A percentile compares a stretch with the other conserved stretches of the same genome.
Evolutionary conservation across 2,888 invertebrate genomes (phyloP).

Genomic region (Apoda limacodes): DNA sequence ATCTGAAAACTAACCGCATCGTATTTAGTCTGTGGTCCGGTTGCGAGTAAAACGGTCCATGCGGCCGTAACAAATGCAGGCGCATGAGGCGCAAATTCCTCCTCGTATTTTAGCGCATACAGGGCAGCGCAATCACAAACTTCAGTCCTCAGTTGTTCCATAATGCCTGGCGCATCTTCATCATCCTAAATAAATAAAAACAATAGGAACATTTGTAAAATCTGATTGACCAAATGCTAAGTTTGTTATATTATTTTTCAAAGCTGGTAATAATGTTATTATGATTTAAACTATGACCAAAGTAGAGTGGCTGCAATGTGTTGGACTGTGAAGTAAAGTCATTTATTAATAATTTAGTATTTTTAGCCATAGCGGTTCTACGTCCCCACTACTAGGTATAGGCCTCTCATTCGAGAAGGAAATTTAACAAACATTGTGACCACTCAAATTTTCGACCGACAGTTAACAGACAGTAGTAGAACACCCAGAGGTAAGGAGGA

Average conservation of each 20-base stretch:
- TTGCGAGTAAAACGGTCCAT: slow-evolving; percentile 90
- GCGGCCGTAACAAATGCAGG: slow-evolving; percentile 94
- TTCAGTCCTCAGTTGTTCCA: slow-evolving; percentile 94
- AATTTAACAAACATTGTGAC: too few species aligned
- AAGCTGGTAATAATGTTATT: too few species aligned
- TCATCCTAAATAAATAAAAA: slow-evolving; percentile 67
- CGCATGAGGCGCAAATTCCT: slow-evolving; percentile 93
- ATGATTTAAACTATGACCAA: too few species aligned
- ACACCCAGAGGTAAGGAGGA: too few species aligned
- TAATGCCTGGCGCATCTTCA: slow-evolving; percentile 86
- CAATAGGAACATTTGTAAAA: background rate
- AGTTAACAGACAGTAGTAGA: too few species aligned
- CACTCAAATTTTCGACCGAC: too few species aligned
- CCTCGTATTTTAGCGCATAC: slow-evolving; percentile 98
- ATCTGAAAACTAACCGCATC: slow-evolving; percentile 84
- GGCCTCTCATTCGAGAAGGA: too few species aligned
- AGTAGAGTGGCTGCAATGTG: too few species aligned
- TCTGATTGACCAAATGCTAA: background rate
- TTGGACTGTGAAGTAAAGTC: background rate
- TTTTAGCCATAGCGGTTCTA: too few species aligned
- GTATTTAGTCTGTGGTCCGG: slow-evolving; percentile 88
- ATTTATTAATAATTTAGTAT: background rate
- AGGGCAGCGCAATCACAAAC: slow-evolving; percentile 95
- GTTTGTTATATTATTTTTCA: too few species aligned
- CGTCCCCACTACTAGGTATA: too few species aligned